Evolutionary conservation across 2,797 vertebrate species (phyloP).

Genomic region (Luscinia luscinia): DNA sequence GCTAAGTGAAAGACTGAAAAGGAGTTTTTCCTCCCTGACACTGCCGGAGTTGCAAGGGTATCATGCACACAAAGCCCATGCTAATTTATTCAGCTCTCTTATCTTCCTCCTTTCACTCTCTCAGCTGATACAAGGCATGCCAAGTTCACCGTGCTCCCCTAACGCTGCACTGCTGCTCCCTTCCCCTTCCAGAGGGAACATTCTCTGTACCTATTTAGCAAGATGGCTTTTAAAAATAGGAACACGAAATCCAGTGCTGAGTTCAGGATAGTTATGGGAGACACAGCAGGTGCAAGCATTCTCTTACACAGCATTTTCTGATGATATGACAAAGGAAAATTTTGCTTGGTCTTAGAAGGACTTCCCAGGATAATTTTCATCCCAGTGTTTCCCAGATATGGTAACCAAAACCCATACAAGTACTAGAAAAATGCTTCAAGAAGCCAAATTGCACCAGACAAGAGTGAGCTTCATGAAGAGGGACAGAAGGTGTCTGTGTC

Average conservation of each 20-base stretch:
- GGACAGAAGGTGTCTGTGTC: neutral
- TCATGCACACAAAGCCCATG: neutral
- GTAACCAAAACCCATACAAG: neutral
- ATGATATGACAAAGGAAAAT: neutral
- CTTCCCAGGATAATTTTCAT: neutral
- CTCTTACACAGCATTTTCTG: constrained; percentile 48
- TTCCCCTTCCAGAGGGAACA: constrained; percentile 34
- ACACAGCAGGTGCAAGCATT: constrained; percentile 36
- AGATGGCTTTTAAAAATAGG: constrained; percentile 60
- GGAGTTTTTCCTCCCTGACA: neutral
- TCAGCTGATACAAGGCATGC: neutral
- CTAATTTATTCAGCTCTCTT: constrained; percentile 27
- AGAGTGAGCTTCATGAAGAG: neutral
- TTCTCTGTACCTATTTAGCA: constrained; percentile 8
- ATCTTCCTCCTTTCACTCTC: constrained; percentile 12
- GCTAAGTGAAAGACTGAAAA: neutral
- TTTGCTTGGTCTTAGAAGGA: neutral
- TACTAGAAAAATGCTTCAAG: neutral
- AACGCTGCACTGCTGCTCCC: neutral
- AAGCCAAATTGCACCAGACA: neutral
- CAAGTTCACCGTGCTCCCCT: neutral
- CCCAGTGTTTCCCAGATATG: neutral
- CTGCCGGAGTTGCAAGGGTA: neutral
- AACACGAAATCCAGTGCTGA: constrained; percentile 16
- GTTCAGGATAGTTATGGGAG: neutral